These are phyloP conservation scores for Jordanella pulchra DNA, from an alignment of 2,797 vertebrate genomes.

Conservation along the genomic window DNA sequence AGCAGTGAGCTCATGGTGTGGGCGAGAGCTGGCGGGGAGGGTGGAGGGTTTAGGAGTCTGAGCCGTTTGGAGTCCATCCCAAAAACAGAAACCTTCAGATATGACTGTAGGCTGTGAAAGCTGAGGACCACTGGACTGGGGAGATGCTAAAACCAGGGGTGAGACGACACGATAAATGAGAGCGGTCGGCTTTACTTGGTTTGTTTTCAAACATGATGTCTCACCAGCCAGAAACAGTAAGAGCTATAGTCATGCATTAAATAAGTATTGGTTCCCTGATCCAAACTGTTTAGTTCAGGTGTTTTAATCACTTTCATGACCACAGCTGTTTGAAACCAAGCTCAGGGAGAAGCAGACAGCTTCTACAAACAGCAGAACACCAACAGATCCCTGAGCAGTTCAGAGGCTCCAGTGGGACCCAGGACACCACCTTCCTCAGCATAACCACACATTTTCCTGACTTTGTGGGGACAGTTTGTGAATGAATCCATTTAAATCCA, in stretches of 20 bases:
- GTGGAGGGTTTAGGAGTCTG: constrained; percentile 44
- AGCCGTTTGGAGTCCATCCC: constrained; percentile 46
- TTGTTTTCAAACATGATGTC: too few species aligned
- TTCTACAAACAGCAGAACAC: too few species aligned
- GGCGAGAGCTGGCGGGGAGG: constrained; percentile 42
- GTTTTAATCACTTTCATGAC: neutral
- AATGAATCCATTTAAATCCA: neutral
- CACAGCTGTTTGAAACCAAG: neutral
- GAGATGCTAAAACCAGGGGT: neutral
- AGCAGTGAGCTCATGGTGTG: constrained; percentile 73
- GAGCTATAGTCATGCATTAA: neutral
- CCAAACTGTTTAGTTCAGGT: neutral
- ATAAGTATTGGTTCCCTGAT: neutral
- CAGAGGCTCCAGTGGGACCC: neutral
- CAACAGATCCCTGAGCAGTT: neutral
- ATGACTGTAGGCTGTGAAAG: neutral
- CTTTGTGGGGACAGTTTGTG: neutral
- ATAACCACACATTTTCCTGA: neutral
- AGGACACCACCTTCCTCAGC: neutral
- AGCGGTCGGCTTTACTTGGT: too few species aligned
- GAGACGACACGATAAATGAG: neutral
- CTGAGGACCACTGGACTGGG: neutral
- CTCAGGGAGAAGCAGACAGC: neutral
- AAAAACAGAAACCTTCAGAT: constrained; percentile 25
- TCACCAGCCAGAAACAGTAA: too few species aligned